Conservation (phyloP, 2,888 invertebrate genomes). For the Erebia palarica region DNA sequence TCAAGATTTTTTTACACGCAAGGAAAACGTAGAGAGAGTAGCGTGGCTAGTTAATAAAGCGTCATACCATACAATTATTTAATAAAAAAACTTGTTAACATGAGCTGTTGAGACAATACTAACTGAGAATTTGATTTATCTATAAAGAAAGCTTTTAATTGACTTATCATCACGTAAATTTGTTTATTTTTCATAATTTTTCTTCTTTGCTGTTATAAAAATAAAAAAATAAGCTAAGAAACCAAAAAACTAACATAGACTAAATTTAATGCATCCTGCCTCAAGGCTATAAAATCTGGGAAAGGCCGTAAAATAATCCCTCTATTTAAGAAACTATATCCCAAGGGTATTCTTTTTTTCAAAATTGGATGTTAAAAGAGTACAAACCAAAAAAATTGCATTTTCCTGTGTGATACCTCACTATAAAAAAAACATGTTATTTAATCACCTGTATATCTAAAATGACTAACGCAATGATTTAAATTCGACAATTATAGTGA, state of each 20-base stretch:
- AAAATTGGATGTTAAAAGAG: not conserved
- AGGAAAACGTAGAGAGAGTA: slow-evolving; percentile 61
- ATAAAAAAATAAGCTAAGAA: not conserved
- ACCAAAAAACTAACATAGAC: not conserved
- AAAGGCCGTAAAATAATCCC: slow-evolving; percentile 3
- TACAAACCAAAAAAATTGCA: not conserved
- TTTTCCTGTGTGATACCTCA: too few species aligned
- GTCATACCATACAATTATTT: slow-evolving; percentile 22
- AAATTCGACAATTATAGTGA: slow-evolving; percentile 3
- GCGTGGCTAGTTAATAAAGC: slow-evolving; percentile 33
- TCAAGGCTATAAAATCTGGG: slow-evolving; percentile 3
- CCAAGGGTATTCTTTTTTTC: not conserved
- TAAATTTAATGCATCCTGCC: slow-evolving; percentile 1
- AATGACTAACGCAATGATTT: slow-evolving; percentile 12
- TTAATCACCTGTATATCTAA: not conserved
- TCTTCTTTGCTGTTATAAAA: not conserved
- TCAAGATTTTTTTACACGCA: slow-evolving; percentile 80
- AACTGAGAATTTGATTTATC: not conserved
- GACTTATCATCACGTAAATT: not conserved
- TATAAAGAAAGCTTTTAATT: not conserved
- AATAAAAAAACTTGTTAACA: slow-evolving; percentile 21
- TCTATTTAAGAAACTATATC: not conserved
- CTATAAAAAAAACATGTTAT: too few species aligned
- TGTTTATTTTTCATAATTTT: not conserved
- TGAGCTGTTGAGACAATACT: slow-evolving; percentile 7